Conservation (phyloP, 2,113 vertebrate species). For the Zosterops hypoxanthus region DNA sequence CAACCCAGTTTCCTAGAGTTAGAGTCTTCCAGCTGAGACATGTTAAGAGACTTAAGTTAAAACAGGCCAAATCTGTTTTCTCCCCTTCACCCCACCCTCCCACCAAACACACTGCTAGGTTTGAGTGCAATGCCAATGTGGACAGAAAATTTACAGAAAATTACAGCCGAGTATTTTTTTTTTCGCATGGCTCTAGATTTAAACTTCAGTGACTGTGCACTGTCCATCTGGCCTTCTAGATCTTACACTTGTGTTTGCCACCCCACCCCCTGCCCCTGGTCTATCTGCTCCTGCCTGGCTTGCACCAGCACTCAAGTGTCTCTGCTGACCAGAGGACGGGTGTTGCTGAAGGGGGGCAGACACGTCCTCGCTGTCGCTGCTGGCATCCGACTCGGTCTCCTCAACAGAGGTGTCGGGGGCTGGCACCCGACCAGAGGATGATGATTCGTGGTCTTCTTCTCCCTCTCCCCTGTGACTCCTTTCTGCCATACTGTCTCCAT, state of each 20-base stretch:
- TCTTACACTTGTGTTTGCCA: slow-evolving; percentile 71
- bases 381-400: slow-evolving; percentile 84
- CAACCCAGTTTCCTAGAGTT: slow-evolving; percentile 70
- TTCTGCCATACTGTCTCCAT: slow-evolving; percentile 79
- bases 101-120: slow-evolving; percentile 65
- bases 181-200: slow-evolving; percentile 68
- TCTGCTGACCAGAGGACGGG: slow-evolving; percentile 71
- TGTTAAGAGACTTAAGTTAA: slow-evolving; percentile 68
- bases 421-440: slow-evolving; percentile 79
- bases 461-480: slow-evolving; percentile 87
- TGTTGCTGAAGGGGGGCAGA: slow-evolving; percentile 58
- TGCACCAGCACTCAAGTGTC: slow-evolving; percentile 72
- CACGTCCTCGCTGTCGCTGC: slow-evolving; percentile 82
- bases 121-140: slow-evolving; percentile 68
- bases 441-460: slow-evolving; percentile 80
- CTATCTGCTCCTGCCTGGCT: slow-evolving; percentile 76
- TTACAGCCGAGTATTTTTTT: slow-evolving; percentile 20
- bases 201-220: slow-evolving; percentile 93
- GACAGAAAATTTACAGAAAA: slow-evolving; percentile 73
- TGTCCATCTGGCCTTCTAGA: slow-evolving; percentile 93
- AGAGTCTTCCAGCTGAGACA: slow-evolving; percentile 72
- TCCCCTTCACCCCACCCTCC: slow-evolving; percentile 57
- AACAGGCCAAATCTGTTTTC: slow-evolving; percentile 57
- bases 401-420: slow-evolving; percentile 82
- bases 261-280: slow-evolving; percentile 73